Percentiles rank a stretch among this genome's conserved stretches.
phyloP scores from a whole-genome alignment of 2,113 vertebrate genomes.

The Pholis gunnellus region DNA sequence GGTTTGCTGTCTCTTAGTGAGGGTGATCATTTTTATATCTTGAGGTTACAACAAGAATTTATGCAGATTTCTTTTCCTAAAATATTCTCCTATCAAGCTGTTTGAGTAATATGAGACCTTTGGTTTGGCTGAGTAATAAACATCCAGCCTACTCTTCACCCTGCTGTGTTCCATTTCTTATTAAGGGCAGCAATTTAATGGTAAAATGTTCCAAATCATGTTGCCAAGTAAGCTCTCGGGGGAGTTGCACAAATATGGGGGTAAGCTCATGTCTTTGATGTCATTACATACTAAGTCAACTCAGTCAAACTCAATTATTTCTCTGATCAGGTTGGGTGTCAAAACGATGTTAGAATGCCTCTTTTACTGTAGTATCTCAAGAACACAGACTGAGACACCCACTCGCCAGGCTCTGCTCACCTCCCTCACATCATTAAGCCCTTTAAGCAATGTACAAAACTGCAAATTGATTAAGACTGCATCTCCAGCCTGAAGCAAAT shows the following conservation, averaged over 20 bases:
- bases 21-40: constrained; percentile 15
- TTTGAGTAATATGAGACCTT: constrained; percentile 30
- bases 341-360: constrained; percentile 48
- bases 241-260: constrained; percentile 49
- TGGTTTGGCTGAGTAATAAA: constrained; percentile 42
- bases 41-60: constrained; percentile 21
- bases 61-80: constrained; percentile 38
- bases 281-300: constrained; percentile 62
- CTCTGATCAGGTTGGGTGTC: constrained; percentile 57
- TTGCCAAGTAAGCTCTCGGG: constrained; percentile 45
- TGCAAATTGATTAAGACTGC: constrained; percentile 55
- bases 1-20: constrained; percentile 9
- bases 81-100: constrained; percentile 51
- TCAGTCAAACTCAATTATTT: constrained; percentile 72
- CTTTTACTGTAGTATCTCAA: constrained; percentile 55
- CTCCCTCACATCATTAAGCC: constrained; percentile 44
- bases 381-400: constrained; percentile 40
- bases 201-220: constrained; percentile 56
- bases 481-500: constrained; percentile 34
- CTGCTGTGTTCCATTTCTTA: constrained; percentile 54
- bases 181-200: constrained; percentile 59
- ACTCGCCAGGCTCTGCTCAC: constrained; percentile 30
- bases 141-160: constrained; percentile 53
- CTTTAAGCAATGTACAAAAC: constrained; percentile 44
- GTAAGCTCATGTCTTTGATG: constrained; percentile 58